Percentiles rank a stretch among this genome's conserved stretches.
These are phyloP conservation scores for Ginglymostoma cirratum DNA, from an alignment of 2,113 vertebrate species.

Conservation along the genomic window DNA sequence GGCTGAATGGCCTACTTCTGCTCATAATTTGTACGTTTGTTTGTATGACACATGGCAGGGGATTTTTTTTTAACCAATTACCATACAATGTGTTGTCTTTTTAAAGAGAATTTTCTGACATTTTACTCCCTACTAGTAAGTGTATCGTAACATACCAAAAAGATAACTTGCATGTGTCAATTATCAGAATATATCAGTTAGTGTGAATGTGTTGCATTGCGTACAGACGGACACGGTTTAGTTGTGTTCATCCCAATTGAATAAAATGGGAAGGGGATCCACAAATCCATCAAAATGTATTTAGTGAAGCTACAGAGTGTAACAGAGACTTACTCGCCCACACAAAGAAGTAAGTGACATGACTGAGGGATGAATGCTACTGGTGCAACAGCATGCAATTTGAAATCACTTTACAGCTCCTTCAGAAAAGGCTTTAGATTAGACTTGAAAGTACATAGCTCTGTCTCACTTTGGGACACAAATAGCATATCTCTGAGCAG, in stretches of 20 bases:
- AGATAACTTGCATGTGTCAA: background rate
- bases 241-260: background rate
- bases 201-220: background rate
- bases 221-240: background rate
- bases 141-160: background rate
- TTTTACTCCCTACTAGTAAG: background rate
- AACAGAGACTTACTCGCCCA: background rate
- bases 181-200: background rate
- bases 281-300: conserved; percentile 24
- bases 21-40: no score
- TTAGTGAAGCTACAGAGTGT: conserved; percentile 13
- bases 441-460: background rate
- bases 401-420: conserved; percentile 27
- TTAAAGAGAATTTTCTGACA: background rate
- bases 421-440: background rate
- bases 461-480: background rate
- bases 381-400: background rate
- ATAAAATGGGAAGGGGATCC: background rate
- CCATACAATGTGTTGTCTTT: background rate
- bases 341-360: background rate
- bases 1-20: no score
- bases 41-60: background rate
- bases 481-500: background rate
- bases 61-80: background rate
- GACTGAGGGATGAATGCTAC: conserved; percentile 9